phyloP scores from a whole-genome alignment of 2,797 vertebrate species.

The Takifugu rubripes region DNA sequence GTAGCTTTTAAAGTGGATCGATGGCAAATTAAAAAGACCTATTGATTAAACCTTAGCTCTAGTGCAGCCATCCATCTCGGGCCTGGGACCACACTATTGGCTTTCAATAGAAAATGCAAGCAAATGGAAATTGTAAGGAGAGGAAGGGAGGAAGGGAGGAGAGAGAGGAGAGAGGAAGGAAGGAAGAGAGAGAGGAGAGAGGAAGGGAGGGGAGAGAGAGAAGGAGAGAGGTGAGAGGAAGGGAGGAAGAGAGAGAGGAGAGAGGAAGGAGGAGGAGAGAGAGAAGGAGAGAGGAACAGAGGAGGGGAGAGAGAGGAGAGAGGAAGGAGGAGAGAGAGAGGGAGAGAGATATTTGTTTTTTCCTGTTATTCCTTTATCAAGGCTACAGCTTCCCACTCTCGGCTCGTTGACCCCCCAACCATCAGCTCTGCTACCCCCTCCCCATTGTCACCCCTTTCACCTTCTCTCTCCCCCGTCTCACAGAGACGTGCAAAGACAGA shows the following conservation, averaged over 20 bases:
- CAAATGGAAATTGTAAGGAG: slow-evolving; percentile 83
- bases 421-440: neutral
- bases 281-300: slow-evolving; percentile 9
- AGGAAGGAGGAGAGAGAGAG: slow-evolving; percentile 50
- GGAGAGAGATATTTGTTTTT: slow-evolving; percentile 54
- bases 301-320: slow-evolving; percentile 35
- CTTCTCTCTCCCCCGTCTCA: slow-evolving; percentile 4
- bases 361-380: slow-evolving; percentile 47
- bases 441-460: slow-evolving; percentile 11
- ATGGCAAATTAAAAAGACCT: slow-evolving; percentile 86
- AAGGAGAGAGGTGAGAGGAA: slow-evolving; percentile 36
- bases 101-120: slow-evolving; percentile 86
- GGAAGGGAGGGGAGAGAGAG: slow-evolving; percentile 31
- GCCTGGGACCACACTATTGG: slow-evolving; percentile 78
- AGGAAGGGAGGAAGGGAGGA: slow-evolving; percentile 53
- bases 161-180: neutral
- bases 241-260: slow-evolving; percentile 30
- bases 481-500: slow-evolving; percentile 14
- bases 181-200: slow-evolving; percentile 12
- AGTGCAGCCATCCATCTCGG: slow-evolving; percentile 82
- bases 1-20: slow-evolving; percentile 85
- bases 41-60: slow-evolving; percentile 87
- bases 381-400: slow-evolving; percentile 55
- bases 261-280: slow-evolving; percentile 50
- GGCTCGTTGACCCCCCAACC: slow-evolving; percentile 53